Conservation (phyloP, 2,113 vertebrate genomes). For the Mola mola region DNA sequence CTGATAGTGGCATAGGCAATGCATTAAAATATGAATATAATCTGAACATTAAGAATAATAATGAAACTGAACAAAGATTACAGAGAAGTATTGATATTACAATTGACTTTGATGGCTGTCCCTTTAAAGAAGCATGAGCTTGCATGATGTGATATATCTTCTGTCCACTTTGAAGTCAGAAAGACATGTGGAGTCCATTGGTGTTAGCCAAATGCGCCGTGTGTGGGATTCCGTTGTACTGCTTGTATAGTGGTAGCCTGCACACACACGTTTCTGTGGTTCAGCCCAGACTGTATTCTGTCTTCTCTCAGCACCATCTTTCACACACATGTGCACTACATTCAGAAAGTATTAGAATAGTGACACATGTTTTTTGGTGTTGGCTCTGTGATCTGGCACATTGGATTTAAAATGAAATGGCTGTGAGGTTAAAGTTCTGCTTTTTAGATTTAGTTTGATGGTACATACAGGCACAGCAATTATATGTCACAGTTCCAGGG, state of each 20-base stretch:
- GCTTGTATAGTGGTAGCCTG: conserved; percentile 52
- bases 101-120: conserved; percentile 8
- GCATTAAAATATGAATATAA: no score
- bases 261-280: conserved; percentile 41
- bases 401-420: conserved; percentile 17
- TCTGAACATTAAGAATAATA: no score
- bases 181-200: conserved; percentile 67
- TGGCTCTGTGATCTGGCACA: conserved; percentile 1
- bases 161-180: conserved; percentile 54
- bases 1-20: no score
- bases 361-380: conserved; percentile 32
- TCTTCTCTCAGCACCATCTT: conserved; percentile 34
- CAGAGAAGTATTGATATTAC: neutral
- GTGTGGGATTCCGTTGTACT: conserved; percentile 63
- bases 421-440: neutral
- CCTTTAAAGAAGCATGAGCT: conserved; percentile 1
- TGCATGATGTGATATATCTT: conserved; percentile 27
- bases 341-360: conserved; percentile 23
- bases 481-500: no score
- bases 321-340: conserved; percentile 37
- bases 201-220: conserved; percentile 48
- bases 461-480: conserved; percentile 1
- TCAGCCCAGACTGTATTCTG: conserved; percentile 15
- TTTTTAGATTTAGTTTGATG: neutral
- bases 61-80: no score